A percentile compares a stretch with the other conserved stretches of the same genome.
Conservation (phyloP, 2,797 vertebrate species). For the Limosa lapponica region DNA sequence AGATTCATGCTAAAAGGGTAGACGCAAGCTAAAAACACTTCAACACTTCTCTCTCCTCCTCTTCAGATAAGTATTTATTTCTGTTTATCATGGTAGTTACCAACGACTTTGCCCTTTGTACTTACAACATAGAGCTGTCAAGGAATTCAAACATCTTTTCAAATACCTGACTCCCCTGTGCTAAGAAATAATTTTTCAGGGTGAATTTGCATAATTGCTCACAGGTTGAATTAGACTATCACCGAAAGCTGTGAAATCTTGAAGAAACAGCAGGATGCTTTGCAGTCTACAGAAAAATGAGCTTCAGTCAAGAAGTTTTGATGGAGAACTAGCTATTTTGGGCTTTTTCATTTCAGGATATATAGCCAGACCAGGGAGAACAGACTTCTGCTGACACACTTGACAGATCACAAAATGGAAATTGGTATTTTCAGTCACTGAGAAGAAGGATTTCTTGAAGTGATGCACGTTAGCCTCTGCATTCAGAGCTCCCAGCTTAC, state of each 20-base stretch:
- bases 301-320: conserved; percentile 20
- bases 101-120: not conserved
- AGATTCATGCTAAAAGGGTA: not conserved
- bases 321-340: conserved; percentile 38
- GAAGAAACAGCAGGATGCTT: conserved; percentile 25
- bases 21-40: not conserved
- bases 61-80: not conserved
- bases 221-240: not conserved
- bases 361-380: not conserved
- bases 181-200: conserved; percentile 1
- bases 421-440: conserved; percentile 31
- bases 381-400: conserved; percentile 39
- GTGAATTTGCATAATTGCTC: conserved; percentile 36
- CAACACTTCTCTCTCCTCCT: not conserved
- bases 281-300: conserved; percentile 28
- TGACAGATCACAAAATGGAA: conserved; percentile 42
- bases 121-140: not conserved
- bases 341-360: conserved; percentile 42
- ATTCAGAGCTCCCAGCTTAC: conserved; percentile 26
- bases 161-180: not conserved
- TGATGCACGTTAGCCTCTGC: not conserved
- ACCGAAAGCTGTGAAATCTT: conserved; percentile 32
- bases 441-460: conserved; percentile 36
- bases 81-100: not conserved
- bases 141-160: not conserved